phyloP scores from a whole-genome alignment of 1,140 invertebrate genomes.

The Doryteuthis pealeii region DNA sequence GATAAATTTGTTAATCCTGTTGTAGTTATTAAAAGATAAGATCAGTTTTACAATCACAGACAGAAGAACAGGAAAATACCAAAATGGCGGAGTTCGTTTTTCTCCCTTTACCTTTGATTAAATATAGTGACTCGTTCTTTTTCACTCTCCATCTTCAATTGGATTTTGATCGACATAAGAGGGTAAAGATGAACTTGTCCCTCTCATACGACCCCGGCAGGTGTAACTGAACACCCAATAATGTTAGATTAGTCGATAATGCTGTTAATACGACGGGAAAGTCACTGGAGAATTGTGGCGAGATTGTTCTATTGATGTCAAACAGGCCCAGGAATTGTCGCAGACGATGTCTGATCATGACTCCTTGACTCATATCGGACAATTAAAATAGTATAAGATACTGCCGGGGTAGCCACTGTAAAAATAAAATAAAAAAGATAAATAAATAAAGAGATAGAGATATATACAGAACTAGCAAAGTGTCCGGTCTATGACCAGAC shows the following conservation, averaged over 20 bases:
- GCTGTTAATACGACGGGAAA: conserved; percentile 81
- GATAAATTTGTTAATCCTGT: background rate
- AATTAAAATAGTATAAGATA: conserved; percentile 93
- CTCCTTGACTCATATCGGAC: conserved; percentile 95
- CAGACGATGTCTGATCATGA: conserved; percentile 92
- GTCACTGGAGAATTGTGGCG: conserved; percentile 68
- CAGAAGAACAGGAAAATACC: background rate
- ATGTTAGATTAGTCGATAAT: conserved; percentile 87
- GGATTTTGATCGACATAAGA: conserved; percentile 94
- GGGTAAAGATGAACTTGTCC: conserved; percentile 88
- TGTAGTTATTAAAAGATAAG: too few relatives aligned
- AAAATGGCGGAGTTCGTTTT: background rate
- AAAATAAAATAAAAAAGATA: conserved; percentile 14
- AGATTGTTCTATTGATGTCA: conserved; percentile 73
- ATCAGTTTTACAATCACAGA: background rate
- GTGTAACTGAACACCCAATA: conserved; percentile 91
- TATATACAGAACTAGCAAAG: too few relatives aligned
- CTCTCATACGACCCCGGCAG: conserved; percentile 84
- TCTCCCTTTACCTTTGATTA: conserved; percentile 73
- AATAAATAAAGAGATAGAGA: too few relatives aligned
- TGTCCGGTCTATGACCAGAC: too few relatives aligned
- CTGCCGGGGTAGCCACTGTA: conserved; percentile 87
- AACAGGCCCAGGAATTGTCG: conserved; percentile 94
- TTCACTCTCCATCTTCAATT: conserved; percentile 74
- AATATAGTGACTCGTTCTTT: conserved; percentile 89